Evolutionary conservation across 2,888 invertebrate species (phyloP).

Genomic region (Drosophila neotestacea): DNA sequence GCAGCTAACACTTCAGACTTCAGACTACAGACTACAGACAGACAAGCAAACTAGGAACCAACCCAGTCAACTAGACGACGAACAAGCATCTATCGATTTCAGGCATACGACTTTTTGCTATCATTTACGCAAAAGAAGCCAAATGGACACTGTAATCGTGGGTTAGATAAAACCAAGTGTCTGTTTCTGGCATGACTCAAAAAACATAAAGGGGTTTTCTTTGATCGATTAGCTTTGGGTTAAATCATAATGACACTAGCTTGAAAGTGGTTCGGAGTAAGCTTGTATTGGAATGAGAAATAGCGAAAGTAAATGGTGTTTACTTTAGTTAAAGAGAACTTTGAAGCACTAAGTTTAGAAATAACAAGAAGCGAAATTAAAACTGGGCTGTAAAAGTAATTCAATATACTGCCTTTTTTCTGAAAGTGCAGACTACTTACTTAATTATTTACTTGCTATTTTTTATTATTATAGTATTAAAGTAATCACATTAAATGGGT

Average conservation of each 20-base stretch:
- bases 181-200: neutral
- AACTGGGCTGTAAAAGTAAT: neutral
- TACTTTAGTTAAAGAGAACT: neutral
- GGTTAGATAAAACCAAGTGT: slow-evolving; percentile 31
- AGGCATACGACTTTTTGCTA: slow-evolving; percentile 49
- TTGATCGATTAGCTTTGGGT: slow-evolving; percentile 39
- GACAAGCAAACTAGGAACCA: neutral
- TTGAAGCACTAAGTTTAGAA: neutral
- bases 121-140: slow-evolving; percentile 42
- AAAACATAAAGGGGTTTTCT: slow-evolving; percentile 12
- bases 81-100: slow-evolving; percentile 70
- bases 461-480: too few species aligned
- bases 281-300: neutral
- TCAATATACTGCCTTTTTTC: too few species aligned
- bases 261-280: neutral
- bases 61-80: slow-evolving; percentile 2
- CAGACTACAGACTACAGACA: slow-evolving; percentile 18
- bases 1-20: slow-evolving; percentile 29
- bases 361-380: neutral
- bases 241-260: slow-evolving; percentile 7
- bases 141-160: slow-evolving; percentile 46
- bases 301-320: neutral
- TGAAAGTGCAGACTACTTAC: too few species aligned
- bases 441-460: too few species aligned
- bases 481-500: too few species aligned